Conservation (phyloP, 2,888 invertebrate species). For the Chrysolina haemoptera region DNA sequence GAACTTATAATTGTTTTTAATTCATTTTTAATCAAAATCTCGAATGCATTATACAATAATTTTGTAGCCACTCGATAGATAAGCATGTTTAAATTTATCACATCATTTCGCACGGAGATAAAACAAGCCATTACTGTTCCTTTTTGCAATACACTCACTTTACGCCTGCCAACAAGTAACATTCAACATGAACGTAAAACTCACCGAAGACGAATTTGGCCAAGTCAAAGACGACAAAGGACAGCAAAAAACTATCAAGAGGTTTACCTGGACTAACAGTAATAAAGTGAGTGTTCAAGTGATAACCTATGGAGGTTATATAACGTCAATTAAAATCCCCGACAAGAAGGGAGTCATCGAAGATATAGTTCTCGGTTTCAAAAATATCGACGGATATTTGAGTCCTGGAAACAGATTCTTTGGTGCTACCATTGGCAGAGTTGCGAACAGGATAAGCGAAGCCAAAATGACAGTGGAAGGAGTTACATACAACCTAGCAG, state of each 20-base stretch:
- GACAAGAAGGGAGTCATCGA: slow-evolving; percentile 80
- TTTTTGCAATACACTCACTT: slow-evolving; percentile 5
- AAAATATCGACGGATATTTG: slow-evolving; percentile 80
- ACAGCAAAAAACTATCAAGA: slow-evolving; percentile 69
- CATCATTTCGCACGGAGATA: slow-evolving; percentile 8
- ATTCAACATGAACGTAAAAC: slow-evolving; percentile 25
- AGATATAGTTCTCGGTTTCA: slow-evolving; percentile 88
- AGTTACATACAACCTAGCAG: slow-evolving; percentile 77
- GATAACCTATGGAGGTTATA: slow-evolving; percentile 87
- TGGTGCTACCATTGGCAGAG: slow-evolving; percentile 89
- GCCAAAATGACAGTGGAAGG: slow-evolving; percentile 81
- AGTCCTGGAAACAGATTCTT: slow-evolving; percentile 68
- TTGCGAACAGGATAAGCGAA: slow-evolving; percentile 84
- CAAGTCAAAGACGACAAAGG: slow-evolving; percentile 57
- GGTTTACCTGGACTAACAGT: slow-evolving; percentile 79
- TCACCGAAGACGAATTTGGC: slow-evolving; percentile 61
- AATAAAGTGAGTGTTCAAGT: slow-evolving; percentile 76
- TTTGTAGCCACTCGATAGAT: neutral
- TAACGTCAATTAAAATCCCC: slow-evolving; percentile 82
- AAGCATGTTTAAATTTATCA: slow-evolving; percentile 1
- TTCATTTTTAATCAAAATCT: neutral
- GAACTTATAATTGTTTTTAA: neutral
- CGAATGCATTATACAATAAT: neutral
- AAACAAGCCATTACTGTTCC: neutral
- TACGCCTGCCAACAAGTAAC: neutral